Conservation (phyloP, 2,113 vertebrate species). For the Odocoileus hemionus region DNA sequence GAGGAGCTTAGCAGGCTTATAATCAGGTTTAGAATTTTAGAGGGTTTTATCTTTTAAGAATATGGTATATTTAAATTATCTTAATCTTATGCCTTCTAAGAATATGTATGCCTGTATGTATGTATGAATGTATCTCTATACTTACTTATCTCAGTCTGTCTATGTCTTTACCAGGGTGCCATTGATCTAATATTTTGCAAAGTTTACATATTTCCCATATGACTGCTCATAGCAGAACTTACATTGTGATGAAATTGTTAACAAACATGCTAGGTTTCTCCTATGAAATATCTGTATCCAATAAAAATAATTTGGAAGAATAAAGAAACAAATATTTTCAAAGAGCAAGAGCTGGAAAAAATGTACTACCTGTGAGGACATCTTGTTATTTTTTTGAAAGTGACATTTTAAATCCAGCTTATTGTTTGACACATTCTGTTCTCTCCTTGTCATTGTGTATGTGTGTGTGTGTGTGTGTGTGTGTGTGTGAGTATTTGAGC, state of each 20-base stretch:
- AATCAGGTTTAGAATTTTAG: not conserved
- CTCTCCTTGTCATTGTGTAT: accelerated
- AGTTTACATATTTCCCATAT: slow-evolving; percentile 9
- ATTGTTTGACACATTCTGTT: not conserved
- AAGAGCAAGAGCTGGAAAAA: not conserved
- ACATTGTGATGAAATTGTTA: slow-evolving; percentile 41
- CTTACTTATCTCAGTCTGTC: not conserved
- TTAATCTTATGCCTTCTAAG: not conserved
- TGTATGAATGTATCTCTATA: not conserved
- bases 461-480: not conserved
- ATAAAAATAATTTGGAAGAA: slow-evolving; percentile 54
- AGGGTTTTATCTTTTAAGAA: not conserved
- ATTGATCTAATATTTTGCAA: not conserved
- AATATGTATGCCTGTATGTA: not conserved
- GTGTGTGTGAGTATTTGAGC: not conserved
- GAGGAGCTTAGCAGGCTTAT: not conserved
- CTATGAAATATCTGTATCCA: slow-evolving; percentile 49
- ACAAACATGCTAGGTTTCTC: slow-evolving; percentile 30
- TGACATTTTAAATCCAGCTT: not conserved
- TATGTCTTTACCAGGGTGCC: not conserved
- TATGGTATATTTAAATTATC: not conserved
- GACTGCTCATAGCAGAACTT: not conserved
- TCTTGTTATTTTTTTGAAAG: slow-evolving; percentile 47
- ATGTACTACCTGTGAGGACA: not conserved
- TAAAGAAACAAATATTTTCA: not conserved